Conservation (phyloP, 64 coral and sea anemone genomes). For the Catalaphyllia jardinei region DNA sequence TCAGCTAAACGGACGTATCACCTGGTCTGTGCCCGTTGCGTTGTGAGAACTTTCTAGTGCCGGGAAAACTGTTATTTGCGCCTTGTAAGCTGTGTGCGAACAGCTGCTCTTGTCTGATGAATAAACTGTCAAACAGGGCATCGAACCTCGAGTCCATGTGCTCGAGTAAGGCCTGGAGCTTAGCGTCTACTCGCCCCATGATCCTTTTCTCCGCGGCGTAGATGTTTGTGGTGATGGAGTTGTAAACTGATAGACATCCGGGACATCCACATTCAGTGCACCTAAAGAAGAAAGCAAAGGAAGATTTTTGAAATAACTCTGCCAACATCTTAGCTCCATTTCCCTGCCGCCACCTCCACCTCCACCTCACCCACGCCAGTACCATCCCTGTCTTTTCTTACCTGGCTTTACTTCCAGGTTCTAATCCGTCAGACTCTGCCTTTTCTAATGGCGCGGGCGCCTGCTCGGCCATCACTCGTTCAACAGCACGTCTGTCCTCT, state of each 20-base stretch:
- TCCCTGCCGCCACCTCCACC: not conserved
- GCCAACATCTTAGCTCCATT: no score
- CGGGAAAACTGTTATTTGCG: constrained; percentile 9
- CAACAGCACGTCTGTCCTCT: constrained; percentile 26
- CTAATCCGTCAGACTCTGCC: not conserved
- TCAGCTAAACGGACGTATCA: constrained; percentile 9
- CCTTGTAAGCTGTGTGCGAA: not conserved
- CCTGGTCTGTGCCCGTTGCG: constrained; percentile 11
- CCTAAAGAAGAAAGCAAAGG: constrained; percentile 38
- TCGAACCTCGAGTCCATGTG: constrained; percentile 89
- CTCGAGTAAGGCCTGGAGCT: constrained; percentile 71
- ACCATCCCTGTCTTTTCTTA: not conserved
- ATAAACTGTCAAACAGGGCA: constrained; percentile 45
- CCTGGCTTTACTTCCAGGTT: constrained; percentile 8
- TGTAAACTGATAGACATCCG: constrained; percentile 92
- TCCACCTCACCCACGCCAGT: not conserved
- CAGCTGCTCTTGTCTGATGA: constrained; percentile 62
- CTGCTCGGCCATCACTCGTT: constrained; percentile 12
- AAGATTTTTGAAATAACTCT: not conserved
- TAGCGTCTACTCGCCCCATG: constrained; percentile 81
- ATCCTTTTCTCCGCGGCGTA: constrained; percentile 93
- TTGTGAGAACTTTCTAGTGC: constrained; percentile 20
- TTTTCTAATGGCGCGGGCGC: constrained; percentile 6
- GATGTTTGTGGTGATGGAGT: constrained; percentile 93
- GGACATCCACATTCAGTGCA: constrained; percentile 90